A percentile compares a stretch with the other conserved stretches of the same genome.
phyloP scores from a whole-genome alignment of 1,140 invertebrate genomes.

The Cotesia vestalis region DNA sequence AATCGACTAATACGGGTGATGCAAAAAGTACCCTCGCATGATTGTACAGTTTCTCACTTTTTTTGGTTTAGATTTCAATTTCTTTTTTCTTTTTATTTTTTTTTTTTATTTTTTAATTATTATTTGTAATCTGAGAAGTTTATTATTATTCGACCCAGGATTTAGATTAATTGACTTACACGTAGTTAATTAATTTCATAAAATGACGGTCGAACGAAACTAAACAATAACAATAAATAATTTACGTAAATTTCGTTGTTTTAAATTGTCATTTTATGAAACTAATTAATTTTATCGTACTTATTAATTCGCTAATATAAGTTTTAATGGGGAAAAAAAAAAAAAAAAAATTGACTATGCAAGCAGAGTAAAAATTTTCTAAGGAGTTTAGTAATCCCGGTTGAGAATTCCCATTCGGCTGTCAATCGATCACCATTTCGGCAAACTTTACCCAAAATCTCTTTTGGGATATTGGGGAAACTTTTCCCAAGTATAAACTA shows the following conservation, averaged over 20 bases:
- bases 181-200: slow-evolving; percentile 26
- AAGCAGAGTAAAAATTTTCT: no score
- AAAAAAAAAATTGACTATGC: background rate
- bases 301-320: no score
- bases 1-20: slow-evolving; percentile 15
- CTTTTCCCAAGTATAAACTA: no score
- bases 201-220: slow-evolving; percentile 17
- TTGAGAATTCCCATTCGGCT: no score
- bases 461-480: no score
- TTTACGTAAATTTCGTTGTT: slow-evolving; percentile 8
- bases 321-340: background rate
- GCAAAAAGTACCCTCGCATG: slow-evolving; percentile 36
- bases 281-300: no score
- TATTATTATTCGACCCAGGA: slow-evolving; percentile 43
- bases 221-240: slow-evolving; percentile 17
- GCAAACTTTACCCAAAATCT: no score
- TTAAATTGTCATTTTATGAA: background rate
- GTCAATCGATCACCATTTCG: no score
- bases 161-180: slow-evolving; percentile 19
- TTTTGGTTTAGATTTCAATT: slow-evolving; percentile 4
- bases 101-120: slow-evolving; percentile 20
- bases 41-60: slow-evolving; percentile 46
- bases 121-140: slow-evolving; percentile 17
- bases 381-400: no score
- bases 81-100: slow-evolving; percentile 5